Percentiles rank a stretch among this genome's conserved stretches.
phyloP scores from a whole-genome alignment of 2,113 vertebrate genomes.

The Ranitomeya imitator region DNA sequence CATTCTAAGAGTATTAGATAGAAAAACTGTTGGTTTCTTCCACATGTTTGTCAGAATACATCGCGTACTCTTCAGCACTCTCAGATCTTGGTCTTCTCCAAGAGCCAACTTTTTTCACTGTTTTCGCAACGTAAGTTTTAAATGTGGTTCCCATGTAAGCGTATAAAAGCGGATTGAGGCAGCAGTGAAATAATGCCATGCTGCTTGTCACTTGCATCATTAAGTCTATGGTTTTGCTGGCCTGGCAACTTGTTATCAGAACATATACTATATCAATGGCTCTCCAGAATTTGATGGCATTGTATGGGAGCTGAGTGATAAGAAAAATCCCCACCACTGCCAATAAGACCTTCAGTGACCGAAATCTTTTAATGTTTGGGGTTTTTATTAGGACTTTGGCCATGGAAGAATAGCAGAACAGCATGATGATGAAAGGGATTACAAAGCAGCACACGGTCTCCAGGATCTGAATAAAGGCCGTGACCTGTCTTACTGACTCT shows the following conservation, averaged over 20 bases:
- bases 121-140: constrained; percentile 77
- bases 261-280: constrained; percentile 82
- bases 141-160: constrained; percentile 85
- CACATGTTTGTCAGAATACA: constrained; percentile 67
- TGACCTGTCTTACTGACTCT: constrained; percentile 70
- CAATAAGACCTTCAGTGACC: constrained; percentile 79
- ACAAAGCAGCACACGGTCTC: constrained; percentile 87
- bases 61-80: constrained; percentile 71
- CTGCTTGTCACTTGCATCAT: constrained; percentile 83
- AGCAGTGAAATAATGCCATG: constrained; percentile 86
- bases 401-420: constrained; percentile 79
- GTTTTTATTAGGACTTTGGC: constrained; percentile 72
- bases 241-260: constrained; percentile 78
- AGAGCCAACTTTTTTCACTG: constrained; percentile 74
- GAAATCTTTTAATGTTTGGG: constrained; percentile 74
- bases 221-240: constrained; percentile 81
- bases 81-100: constrained; percentile 66
- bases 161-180: constrained; percentile 90
- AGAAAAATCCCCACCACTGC: constrained; percentile 83
- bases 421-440: constrained; percentile 84
- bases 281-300: constrained; percentile 81
- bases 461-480: constrained; percentile 78
- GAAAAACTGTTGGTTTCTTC: constrained; percentile 76
- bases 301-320: constrained; percentile 89
- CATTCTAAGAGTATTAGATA: constrained; percentile 66